Percentiles rank a stretch among this genome's conserved stretches.
phyloP scores from a whole-genome alignment of 2,888 invertebrate species.

The Cephus nigrinus region DNA sequence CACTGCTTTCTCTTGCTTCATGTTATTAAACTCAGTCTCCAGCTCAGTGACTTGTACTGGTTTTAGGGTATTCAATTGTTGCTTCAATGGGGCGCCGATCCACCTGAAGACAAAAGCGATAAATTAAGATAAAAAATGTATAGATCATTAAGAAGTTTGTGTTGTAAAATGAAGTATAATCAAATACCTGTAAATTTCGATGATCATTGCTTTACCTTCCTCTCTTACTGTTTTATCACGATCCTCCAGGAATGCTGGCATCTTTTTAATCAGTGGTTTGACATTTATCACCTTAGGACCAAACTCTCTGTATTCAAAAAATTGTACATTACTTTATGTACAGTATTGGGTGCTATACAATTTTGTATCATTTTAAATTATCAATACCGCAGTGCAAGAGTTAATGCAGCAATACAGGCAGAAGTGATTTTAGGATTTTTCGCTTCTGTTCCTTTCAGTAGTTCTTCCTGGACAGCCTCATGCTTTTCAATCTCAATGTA shows the following conservation, averaged over 20 bases:
- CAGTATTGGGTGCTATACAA: background rate
- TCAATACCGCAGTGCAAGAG: slow-evolving; percentile 75
- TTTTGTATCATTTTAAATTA: slow-evolving; percentile 15
- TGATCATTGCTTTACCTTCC: slow-evolving; percentile 89
- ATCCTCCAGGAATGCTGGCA: slow-evolving; percentile 86
- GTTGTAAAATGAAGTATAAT: background rate
- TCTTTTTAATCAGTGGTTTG: slow-evolving; percentile 90
- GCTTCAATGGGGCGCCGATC: slow-evolving; percentile 85
- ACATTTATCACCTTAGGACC: slow-evolving; percentile 91
- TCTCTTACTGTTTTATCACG: slow-evolving; percentile 92
- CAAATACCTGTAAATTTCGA: slow-evolving; percentile 86
- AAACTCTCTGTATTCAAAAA: slow-evolving; percentile 75
- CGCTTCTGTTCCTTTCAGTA: slow-evolving; percentile 92
- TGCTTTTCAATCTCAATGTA: slow-evolving; percentile 96
- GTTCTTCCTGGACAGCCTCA: slow-evolving; percentile 88
- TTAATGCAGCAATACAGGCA: slow-evolving; percentile 82
- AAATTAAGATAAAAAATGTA: background rate
- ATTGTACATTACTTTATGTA: background rate
- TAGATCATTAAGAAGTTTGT: background rate
- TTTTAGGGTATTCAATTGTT: slow-evolving; percentile 87
- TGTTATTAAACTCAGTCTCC: slow-evolving; percentile 86
- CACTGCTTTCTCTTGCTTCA: slow-evolving; percentile 73
- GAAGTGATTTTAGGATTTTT: slow-evolving; percentile 96
- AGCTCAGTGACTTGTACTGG: slow-evolving; percentile 91
- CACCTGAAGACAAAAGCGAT: slow-evolving; percentile 70